phyloP scores from a whole-genome alignment of 2,888 invertebrate species.

The Synanthedon andrenaeformis region DNA sequence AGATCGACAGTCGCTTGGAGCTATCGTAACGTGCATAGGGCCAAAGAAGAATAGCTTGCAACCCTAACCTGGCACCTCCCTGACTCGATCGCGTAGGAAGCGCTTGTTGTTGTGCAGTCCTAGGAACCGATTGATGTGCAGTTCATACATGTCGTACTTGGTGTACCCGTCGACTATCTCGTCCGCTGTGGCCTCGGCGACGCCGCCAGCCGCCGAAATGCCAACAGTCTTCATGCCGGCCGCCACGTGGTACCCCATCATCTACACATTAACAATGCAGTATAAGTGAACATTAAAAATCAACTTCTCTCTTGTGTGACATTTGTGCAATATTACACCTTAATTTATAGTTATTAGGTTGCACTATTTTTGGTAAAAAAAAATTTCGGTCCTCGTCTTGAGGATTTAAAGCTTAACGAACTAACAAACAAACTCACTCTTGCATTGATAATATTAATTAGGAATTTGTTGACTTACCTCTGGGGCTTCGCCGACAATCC shows the following conservation, averaged over 20 bases:
- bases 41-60: not conserved
- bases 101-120: constrained; percentile 95
- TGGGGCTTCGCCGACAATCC: constrained; percentile 94
- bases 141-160: constrained; percentile 85
- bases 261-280: constrained; percentile 49
- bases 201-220: constrained; percentile 94
- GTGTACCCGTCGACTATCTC: constrained; percentile 86
- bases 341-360: not conserved
- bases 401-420: too few species aligned
- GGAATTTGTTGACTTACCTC: constrained; percentile 72
- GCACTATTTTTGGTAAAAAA: too few species aligned
- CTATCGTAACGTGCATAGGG: too few species aligned
- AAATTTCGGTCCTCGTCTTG: too few species aligned
- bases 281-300: too few species aligned
- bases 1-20: too few species aligned
- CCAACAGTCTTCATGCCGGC: constrained; percentile 97
- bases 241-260: constrained; percentile 90
- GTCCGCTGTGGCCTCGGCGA: constrained; percentile 91
- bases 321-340: not conserved
- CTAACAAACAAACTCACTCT: too few species aligned
- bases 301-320: too few species aligned
- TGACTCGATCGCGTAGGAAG: constrained; percentile 90
- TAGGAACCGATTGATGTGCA: constrained; percentile 90
- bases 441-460: too few species aligned
- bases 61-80: constrained; percentile 86